Conservation (phyloP, 2,888 invertebrate species). For the Limenitis camilla region DNA sequence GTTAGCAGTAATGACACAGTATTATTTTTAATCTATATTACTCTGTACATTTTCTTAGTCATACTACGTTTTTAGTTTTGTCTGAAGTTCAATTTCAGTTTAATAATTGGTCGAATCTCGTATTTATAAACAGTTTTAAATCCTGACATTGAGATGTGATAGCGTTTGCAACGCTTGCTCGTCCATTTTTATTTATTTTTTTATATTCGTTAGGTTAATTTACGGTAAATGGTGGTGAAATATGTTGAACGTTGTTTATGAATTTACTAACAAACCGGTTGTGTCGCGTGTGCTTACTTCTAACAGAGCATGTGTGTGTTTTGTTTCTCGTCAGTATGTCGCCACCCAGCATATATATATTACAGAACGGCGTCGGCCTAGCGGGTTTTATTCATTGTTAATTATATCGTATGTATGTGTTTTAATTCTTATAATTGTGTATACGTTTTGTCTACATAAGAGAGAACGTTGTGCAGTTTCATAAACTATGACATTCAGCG, state of each 20-base stretch:
- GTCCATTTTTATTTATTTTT: constrained; percentile 43
- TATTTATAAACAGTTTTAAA: constrained; percentile 15
- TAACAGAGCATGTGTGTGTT: constrained; percentile 72
- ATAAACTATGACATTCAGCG: too few relatives aligned
- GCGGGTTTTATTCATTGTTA: neutral
- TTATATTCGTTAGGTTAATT: constrained; percentile 62
- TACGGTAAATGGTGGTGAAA: constrained; percentile 53
- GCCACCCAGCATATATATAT: neutral
- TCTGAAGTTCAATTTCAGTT: constrained; percentile 43
- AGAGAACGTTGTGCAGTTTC: too few relatives aligned
- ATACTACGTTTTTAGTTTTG: constrained; percentile 55
- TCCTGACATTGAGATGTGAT: constrained; percentile 31
- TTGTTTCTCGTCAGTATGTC: constrained; percentile 34
- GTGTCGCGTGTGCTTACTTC: constrained; percentile 72
- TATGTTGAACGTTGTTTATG: constrained; percentile 65
- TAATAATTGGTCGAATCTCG: constrained; percentile 22
- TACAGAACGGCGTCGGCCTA: neutral
- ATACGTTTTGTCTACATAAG: too few relatives aligned
- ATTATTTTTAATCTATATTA: constrained; percentile 66
- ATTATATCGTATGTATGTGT: too few relatives aligned
- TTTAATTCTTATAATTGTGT: too few relatives aligned
- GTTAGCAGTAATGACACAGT: constrained; percentile 66
- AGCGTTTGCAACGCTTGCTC: constrained; percentile 56
- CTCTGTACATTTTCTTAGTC: constrained; percentile 64
- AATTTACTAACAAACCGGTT: constrained; percentile 72